Evolutionary conservation across 2,888 invertebrate genomes (phyloP).

Genomic region (Plemyria rubiginata): DNA sequence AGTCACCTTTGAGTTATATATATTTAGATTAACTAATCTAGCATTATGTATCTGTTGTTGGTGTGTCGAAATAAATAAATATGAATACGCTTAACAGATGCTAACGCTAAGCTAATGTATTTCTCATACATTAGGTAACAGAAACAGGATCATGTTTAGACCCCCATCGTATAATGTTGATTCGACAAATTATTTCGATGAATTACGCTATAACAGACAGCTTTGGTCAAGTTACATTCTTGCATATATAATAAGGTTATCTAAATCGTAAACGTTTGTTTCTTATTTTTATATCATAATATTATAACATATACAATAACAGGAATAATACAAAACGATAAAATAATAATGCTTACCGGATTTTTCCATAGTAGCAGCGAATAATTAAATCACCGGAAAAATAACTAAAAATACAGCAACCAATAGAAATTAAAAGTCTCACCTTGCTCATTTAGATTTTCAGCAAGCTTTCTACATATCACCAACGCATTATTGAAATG

Average conservation of each 20-base stretch:
- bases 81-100: too few relatives aligned
- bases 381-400: conserved; percentile 9
- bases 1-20: too few relatives aligned
- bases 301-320: background rate
- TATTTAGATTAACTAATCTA: too few relatives aligned
- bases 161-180: too few relatives aligned
- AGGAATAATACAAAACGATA: conserved; percentile 3
- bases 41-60: too few relatives aligned
- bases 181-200: too few relatives aligned
- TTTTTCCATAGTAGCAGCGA: conserved; percentile 17
- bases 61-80: too few relatives aligned
- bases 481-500: background rate
- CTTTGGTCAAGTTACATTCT: background rate
- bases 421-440: conserved; percentile 9
- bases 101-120: too few relatives aligned
- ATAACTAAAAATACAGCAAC: conserved; percentile 2
- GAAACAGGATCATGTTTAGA: too few relatives aligned
- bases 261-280: background rate
- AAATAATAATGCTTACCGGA: conserved; percentile 20
- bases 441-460: conserved; percentile 30
- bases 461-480: conserved; percentile 17
- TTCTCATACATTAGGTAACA: too few relatives aligned
- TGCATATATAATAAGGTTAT: background rate
- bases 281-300: background rate
- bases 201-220: background rate